A percentile compares a stretch with the other conserved stretches of the same genome.
phyloP scores from a whole-genome alignment of 2,888 invertebrate genomes.

The Alitta virens region DNA sequence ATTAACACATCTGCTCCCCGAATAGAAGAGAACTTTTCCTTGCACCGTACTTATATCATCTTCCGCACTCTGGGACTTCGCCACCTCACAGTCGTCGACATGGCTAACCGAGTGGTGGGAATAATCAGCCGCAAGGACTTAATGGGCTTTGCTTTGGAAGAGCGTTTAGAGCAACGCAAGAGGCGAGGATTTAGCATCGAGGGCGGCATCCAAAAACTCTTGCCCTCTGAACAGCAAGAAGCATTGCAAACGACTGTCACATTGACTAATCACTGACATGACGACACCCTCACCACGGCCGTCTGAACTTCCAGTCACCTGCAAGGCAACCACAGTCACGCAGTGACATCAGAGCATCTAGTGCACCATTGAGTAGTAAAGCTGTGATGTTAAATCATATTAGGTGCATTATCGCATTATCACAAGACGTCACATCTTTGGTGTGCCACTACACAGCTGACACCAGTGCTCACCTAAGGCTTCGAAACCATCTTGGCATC shows the following conservation, averaged over 20 bases:
- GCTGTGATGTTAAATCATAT: too few species aligned
- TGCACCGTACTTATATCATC: slow-evolving; percentile 39
- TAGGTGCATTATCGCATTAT: too few species aligned
- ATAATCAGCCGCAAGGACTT: slow-evolving; percentile 44
- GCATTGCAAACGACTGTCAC: neutral
- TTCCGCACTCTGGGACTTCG: slow-evolving; percentile 43
- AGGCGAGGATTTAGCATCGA: slow-evolving; percentile 31
- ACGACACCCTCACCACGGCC: too few species aligned
- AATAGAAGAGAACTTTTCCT: slow-evolving; percentile 38
- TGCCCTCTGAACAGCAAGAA: slow-evolving; percentile 25
- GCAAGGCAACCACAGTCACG: too few species aligned
- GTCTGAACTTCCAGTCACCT: too few species aligned
- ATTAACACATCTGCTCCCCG: slow-evolving; percentile 41
- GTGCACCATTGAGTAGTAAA: too few species aligned
- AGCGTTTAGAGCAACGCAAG: slow-evolving; percentile 34
- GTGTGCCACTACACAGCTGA: too few species aligned
- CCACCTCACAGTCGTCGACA: slow-evolving; percentile 41
- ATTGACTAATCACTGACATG: too few species aligned
- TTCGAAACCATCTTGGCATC: too few species aligned
- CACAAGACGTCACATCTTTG: too few species aligned
- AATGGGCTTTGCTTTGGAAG: slow-evolving; percentile 16
- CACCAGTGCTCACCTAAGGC: too few species aligned
- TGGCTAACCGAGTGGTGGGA: slow-evolving; percentile 39
- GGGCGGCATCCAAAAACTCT: slow-evolving; percentile 28
- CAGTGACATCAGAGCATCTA: too few species aligned